Conservation (phyloP, 2,888 invertebrate genomes). For the Elysia crispata region DNA sequence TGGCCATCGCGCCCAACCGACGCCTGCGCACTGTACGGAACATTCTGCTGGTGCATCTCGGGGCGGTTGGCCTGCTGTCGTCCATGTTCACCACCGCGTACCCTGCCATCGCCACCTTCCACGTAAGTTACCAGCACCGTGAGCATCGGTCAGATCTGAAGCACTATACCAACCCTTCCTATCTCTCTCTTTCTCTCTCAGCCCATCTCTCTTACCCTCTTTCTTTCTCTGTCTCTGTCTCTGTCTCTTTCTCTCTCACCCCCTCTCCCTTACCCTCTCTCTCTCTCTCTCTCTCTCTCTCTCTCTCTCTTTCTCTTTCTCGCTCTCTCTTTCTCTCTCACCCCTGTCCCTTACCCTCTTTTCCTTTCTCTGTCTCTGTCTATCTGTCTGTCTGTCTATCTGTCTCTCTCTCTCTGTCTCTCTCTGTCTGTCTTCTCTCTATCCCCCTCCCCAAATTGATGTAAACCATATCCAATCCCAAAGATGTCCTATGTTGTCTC, state of each 20-base stretch:
- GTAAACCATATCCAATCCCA: no score
- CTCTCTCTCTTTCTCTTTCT: neutral
- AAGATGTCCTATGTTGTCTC: no score
- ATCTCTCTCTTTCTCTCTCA: no score
- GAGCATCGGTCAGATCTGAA: no score
- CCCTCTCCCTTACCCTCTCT: no score
- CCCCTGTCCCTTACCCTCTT: neutral
- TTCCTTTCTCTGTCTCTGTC: neutral
- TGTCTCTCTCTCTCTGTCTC: slow-evolving; percentile 16
- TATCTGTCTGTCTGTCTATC: no score
- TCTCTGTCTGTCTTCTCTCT: neutral
- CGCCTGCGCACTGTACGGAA: slow-evolving; percentile 45
- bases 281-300: neutral
- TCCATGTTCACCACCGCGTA: slow-evolving; percentile 38
- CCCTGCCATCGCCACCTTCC: slow-evolving; percentile 35
- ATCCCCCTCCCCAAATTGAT: neutral
- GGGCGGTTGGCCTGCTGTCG: slow-evolving; percentile 34
- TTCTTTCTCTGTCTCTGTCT: neutral
- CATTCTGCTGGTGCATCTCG: slow-evolving; percentile 32
- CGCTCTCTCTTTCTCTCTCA: no score
- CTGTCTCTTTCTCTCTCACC: slow-evolving; percentile 16
- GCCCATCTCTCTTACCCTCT: neutral
- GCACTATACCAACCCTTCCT: neutral
- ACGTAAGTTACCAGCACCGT: slow-evolving; percentile 28
- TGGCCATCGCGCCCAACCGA: slow-evolving; percentile 47